Conservation (phyloP, 2,888 invertebrate species). For the Eurytoma californica region DNA sequence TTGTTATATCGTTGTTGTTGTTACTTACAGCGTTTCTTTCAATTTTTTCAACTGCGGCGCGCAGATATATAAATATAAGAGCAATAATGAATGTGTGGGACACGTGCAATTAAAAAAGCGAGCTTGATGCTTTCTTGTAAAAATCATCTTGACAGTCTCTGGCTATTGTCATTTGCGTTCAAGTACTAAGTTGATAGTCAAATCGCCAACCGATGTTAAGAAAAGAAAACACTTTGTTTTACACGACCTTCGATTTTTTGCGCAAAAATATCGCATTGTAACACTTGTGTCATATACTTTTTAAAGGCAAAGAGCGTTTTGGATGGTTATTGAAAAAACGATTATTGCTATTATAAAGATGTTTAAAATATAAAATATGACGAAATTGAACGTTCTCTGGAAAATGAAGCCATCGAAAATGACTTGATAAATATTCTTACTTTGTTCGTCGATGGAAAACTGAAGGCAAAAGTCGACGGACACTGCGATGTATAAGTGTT, state of each 20-base stretch:
- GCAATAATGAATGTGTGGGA: conserved; percentile 50
- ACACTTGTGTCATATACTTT: conserved; percentile 30
- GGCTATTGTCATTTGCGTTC: neutral
- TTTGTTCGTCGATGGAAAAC: conserved; percentile 42
- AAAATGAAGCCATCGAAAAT: conserved; percentile 35
- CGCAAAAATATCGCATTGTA: conserved; percentile 20
- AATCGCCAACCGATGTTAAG: conserved; percentile 51
- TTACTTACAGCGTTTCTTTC: conserved; percentile 22
- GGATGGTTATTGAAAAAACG: conserved; percentile 11
- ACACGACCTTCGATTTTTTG: conserved; percentile 6
- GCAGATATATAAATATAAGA: conserved; percentile 33
- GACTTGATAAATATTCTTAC: conserved; percentile 36
- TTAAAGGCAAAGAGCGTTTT: conserved; percentile 21
- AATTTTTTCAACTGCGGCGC: conserved; percentile 17
- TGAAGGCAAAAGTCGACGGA: conserved; percentile 39
- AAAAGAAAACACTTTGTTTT: conserved; percentile 8
- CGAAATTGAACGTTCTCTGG: neutral
- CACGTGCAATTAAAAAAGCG: conserved; percentile 2
- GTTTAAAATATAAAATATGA: neutral
- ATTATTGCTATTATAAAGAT: neutral
- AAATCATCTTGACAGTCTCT: neutral
- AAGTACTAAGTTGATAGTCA: conserved; percentile 38
- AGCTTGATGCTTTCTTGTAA: conserved; percentile 7
- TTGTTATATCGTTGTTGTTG: conserved; percentile 43
- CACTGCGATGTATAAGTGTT: conserved; percentile 37